These are phyloP conservation scores for Lacerta bilineata DNA, from an alignment of 2,797 vertebrate genomes.

Conservation along the genomic window DNA sequence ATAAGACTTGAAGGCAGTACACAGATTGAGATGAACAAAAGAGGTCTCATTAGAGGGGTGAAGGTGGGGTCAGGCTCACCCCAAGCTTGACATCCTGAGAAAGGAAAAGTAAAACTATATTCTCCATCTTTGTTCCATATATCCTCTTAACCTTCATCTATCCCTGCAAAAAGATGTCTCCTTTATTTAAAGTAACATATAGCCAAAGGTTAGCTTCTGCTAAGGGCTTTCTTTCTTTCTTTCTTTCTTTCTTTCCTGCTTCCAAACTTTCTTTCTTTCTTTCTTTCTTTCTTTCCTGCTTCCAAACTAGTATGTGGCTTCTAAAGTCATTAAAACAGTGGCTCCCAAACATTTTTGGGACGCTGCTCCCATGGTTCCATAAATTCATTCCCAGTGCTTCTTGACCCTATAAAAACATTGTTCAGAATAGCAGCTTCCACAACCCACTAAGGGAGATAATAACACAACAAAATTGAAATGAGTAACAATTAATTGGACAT, in stretches of 20 bases:
- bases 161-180: background rate
- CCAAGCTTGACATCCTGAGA: slow-evolving; percentile 38
- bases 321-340: background rate
- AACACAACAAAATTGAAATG: no score
- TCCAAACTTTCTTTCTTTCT: no score
- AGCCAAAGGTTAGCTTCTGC: background rate
- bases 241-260: no score
- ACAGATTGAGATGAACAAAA: slow-evolving; percentile 53
- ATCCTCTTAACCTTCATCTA: background rate
- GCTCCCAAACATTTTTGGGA: no score
- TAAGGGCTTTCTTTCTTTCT: background rate
- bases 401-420: no score
- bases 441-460: no score
- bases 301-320: background rate
- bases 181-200: background rate
- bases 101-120: background rate
- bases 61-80: background rate
- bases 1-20: slow-evolving; percentile 42
- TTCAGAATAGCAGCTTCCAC: no score
- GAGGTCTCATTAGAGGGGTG: slow-evolving; percentile 29
- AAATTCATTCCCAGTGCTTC: no score
- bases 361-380: no score
- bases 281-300: no score
- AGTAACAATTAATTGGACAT: no score
- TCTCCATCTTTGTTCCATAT: background rate